Base-by-base conservation (phyloP, 2,888 invertebrate genomes). In the Drosophila quinaria region DNA sequence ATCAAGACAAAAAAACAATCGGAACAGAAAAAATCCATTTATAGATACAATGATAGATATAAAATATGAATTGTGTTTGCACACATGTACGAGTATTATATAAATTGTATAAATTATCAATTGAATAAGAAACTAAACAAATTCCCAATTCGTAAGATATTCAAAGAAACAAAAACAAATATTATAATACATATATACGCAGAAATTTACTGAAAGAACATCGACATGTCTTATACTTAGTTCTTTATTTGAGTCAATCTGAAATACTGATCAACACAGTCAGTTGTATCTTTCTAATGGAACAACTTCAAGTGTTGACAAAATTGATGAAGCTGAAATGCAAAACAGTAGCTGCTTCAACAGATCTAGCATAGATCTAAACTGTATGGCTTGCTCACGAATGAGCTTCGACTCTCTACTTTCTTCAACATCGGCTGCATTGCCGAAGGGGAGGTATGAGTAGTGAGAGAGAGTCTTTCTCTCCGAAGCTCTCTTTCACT, bases 351-450 rank as follows among this genome's bases (percentile, higher is more conserved):
- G 50, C 58, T 22, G 25, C 31, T 47, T 6, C 11, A 22, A 37
- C 41, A 69, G 15, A 55, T 55, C 31, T 19, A 22, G 37, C 46
- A 35, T 46, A 46, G 13, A 42, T 42, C 35, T 51, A 33, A 37
- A 19, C 52, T 33, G 47, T 49, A 50, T 61, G 41, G 39, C 42
- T 51, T 70, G 71, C 29, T 56, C 9, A 29, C 51, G 13, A 31
- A 56, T 37, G 13, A 39, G 50, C 29, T 35, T 31, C 51, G 29
- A 29, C 49, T 44, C 51, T 25, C 55, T 9, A 66, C 74, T 78
- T 73, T 66, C 78, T 61, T 78, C 15, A 17, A 11, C 72, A 25
- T 56, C 54, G 65, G 17, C 25, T 62, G 74, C 64, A 49, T 25
- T 25, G 4, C n/a, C 2, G 22, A 33, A 22, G 22, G 54, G 25